Base-by-base conservation (phyloP, 2,888 invertebrate genomes). In the Schizaphis graminum region DNA sequence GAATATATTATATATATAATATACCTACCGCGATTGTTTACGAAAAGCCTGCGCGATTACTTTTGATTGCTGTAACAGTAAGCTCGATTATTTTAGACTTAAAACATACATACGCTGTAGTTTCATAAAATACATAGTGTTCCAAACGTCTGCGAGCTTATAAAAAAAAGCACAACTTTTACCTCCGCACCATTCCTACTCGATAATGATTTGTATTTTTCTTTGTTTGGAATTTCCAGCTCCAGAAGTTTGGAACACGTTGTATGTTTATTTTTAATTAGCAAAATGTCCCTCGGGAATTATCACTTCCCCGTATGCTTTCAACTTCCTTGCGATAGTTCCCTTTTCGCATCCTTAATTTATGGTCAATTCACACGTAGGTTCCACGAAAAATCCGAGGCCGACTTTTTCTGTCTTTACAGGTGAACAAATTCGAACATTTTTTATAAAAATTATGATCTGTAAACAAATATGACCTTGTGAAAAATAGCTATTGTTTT, bases 31-130 rank as follows among this genome's bases (percentile, higher is more conserved):
- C 92, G 44, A 89, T 89, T n/a, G 85, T 86, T 91, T 86, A 85
- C 28, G 90, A 91, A 91, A 94, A 41, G 41, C 84, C 57, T 21
- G 49, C 67, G 67, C 24, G 89, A 90, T 93, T 93, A 89, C 77
- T 90, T 90, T 93, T 86, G 61, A 94, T 90, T 90, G 94, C 90
- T 47, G 84, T 91, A 61, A 94, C 94, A 94, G 94, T 94, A 94
- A 94, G 94, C 90, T 91, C 94, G 91, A 94, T 94, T 94, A 94
- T 90, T 90, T 94, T 94, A 61, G 90, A 90, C 77, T 77, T 93
- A 89, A 93, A 85, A 88, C 77, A 44, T 53, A 89, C 57, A 26
- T 49, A 84, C 56, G 53, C 89, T 44, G 88, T 92, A 91, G 88
- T 67, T 26, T 49, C 53, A 53, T 77, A 35, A 77, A 44, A 56